These are phyloP conservation scores for Polyommatus icarus DNA, from an alignment of 2,888 invertebrate genomes.

Conservation along the genomic window DNA sequence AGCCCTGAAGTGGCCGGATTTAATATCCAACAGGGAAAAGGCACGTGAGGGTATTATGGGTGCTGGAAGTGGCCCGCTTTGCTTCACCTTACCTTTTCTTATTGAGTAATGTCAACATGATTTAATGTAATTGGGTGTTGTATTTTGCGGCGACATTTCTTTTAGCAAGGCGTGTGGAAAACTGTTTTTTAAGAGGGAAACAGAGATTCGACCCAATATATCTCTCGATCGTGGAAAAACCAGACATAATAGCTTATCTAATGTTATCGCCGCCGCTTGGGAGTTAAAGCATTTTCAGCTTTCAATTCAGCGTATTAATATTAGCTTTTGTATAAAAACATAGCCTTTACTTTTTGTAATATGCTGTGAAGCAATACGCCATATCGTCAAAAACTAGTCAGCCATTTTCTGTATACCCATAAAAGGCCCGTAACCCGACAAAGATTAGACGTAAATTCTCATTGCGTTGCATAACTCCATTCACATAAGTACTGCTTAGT, in stretches of 20 bases:
- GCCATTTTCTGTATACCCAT: neutral
- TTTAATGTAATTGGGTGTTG: neutral
- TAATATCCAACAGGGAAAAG: constrained; percentile 28
- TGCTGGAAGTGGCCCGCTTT: constrained; percentile 34
- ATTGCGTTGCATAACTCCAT: neutral
- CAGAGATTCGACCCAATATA: no score
- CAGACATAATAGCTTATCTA: no score
- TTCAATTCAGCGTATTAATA: no score
- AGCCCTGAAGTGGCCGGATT: constrained; percentile 18
- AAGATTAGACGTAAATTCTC: constrained; percentile 14
- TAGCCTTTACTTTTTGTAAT: neutral
- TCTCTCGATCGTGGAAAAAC: no score
- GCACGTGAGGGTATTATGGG: constrained; percentile 39
- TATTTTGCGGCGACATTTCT: neutral
- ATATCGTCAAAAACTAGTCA: neutral
- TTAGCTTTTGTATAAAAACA: neutral
- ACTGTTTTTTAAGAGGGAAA: no score
- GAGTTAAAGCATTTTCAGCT: no score
- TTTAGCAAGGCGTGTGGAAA: neutral
- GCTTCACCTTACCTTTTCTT: constrained; percentile 25
- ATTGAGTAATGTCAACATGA: constrained; percentile 10
- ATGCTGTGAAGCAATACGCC: neutral
- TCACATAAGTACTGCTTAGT: constrained; percentile 13
- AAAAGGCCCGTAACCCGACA: neutral
- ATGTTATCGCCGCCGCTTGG: no score